Evolutionary conservation across 37 sponge, comb jelly and placozoan genomes (phyloP).

Genomic region (Oscarella lobularis): DNA sequence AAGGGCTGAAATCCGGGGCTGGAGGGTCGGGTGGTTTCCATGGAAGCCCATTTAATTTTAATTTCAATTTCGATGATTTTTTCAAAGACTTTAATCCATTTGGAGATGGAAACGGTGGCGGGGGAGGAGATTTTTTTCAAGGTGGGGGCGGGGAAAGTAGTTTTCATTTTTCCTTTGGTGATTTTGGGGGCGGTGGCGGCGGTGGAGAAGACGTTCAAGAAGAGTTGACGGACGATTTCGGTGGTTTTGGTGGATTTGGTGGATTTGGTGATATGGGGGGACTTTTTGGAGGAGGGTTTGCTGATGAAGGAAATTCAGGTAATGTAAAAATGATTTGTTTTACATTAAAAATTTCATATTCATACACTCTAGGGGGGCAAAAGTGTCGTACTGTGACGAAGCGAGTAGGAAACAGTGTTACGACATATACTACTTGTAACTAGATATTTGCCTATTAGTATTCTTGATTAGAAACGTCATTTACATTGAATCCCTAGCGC

Average conservation of each 20-base stretch:
- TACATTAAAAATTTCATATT: too few relatives aligned
- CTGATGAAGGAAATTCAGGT: background rate
- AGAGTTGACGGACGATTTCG: background rate
- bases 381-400: too few relatives aligned
- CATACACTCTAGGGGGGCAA: too few relatives aligned
- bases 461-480: too few relatives aligned
- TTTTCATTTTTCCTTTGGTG: background rate
- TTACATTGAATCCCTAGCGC: too few relatives aligned
- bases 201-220: background rate
- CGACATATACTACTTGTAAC: too few relatives aligned
- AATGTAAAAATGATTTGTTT: too few relatives aligned
- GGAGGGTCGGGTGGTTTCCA: background rate
- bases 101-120: background rate
- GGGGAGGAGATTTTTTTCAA: background rate
- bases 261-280: background rate
- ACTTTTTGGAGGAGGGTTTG: background rate
- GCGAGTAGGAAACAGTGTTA: too few relatives aligned
- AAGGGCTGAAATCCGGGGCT: background rate
- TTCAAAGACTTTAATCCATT: background rate
- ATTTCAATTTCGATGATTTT: background rate
- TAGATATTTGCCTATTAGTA: too few relatives aligned
- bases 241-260: background rate
- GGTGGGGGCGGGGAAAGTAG: background rate
- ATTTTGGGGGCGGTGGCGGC: background rate
- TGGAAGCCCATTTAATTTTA: background rate